Conservation (phyloP, 2,797 vertebrate genomes). For the Alectoris magna region DNA sequence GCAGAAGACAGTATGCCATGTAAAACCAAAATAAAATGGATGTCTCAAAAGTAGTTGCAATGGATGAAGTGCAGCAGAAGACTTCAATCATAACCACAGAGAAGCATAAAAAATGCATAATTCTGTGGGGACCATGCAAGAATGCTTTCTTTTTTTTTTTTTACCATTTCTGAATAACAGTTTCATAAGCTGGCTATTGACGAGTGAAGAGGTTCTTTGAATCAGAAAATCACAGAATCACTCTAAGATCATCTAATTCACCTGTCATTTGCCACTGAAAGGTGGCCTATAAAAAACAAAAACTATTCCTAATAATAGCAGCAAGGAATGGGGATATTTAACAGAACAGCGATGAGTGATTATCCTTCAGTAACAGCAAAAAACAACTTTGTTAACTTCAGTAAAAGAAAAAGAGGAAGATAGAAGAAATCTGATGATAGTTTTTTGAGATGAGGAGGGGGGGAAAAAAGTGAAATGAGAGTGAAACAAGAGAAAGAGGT, state of each 20-base stretch:
- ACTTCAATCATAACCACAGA: neutral
- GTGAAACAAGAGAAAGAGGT: neutral
- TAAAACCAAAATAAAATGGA: neutral
- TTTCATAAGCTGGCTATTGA: neutral
- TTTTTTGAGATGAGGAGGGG: fast-evolving
- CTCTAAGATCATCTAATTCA: neutral
- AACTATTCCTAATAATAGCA: neutral
- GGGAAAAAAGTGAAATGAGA: neutral
- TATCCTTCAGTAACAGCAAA: neutral
- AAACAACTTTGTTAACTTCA: neutral
- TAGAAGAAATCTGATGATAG: neutral
- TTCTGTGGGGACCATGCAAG: neutral
- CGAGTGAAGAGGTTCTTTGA: neutral
- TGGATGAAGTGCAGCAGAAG: neutral
- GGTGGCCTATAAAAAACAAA: neutral
- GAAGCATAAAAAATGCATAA: neutral
- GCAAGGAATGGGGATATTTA: neutral
- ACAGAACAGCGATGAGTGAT: neutral
- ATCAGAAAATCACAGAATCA: neutral
- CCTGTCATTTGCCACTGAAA: neutral
- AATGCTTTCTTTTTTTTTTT: neutral
- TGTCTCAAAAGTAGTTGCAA: neutral
- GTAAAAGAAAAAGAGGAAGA: neutral
- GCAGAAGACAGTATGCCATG: neutral
- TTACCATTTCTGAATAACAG: neutral